These are phyloP conservation scores for Apocrypta bakeri DNA, from an alignment of 1,140 invertebrate genomes.

Conservation along the genomic window DNA sequence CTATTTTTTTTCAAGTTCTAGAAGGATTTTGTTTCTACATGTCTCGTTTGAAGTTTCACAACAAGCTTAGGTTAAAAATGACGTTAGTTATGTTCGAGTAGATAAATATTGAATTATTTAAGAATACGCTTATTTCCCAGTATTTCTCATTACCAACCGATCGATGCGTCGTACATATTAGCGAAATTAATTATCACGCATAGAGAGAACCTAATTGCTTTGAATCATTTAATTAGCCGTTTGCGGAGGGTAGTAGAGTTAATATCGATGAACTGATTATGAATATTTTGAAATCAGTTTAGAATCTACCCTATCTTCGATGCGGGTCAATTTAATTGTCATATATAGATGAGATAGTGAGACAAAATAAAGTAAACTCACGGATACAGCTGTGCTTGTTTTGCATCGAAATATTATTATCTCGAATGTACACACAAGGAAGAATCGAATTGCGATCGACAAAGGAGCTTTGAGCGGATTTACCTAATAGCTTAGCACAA, in stretches of 20 bases:
- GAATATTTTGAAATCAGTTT: constrained; percentile 15
- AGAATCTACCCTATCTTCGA: not conserved
- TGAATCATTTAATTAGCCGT: constrained; percentile 7
- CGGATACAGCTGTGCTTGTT: not conserved
- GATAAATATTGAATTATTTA: no score
- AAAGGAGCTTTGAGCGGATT: no score
- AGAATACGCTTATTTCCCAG: no score
- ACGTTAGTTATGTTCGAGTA: no score
- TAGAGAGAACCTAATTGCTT: not conserved
- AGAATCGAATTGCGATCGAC: not conserved
- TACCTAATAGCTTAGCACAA: no score
- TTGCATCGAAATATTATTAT: not conserved
- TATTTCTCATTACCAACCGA: no score
- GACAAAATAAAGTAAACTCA: no score
- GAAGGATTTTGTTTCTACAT: no score
- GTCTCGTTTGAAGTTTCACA: no score
- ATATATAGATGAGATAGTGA: not conserved
- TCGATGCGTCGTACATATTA: not conserved
- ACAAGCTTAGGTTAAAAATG: no score
- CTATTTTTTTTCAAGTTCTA: no score
- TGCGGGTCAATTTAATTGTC: not conserved
- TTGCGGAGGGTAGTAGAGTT: not conserved
- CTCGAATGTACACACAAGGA: not conserved
- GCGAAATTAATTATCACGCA: constrained; percentile 16
- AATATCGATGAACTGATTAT: constrained; percentile 30